Evolutionary conservation across 2,888 invertebrate species (phyloP).

Genomic region (Blastobasis lacticolella): DNA sequence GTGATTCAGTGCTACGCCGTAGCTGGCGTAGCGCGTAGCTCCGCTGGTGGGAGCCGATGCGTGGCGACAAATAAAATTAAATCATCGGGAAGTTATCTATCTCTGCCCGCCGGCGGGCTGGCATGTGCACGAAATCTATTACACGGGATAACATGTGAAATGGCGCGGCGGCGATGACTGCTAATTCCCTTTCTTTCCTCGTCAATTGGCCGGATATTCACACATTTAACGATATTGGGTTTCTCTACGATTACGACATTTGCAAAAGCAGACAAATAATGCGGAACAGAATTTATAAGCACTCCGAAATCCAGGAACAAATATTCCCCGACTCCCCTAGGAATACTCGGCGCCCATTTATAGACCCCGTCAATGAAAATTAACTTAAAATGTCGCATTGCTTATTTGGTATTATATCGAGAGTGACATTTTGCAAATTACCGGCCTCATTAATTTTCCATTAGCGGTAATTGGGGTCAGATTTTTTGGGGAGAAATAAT

Average conservation of each 20-base stretch:
- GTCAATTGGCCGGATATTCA: neutral
- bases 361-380: neutral
- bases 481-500: slow-evolving; percentile 16
- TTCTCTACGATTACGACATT: neutral
- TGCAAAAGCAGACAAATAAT: no score
- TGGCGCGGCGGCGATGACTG: slow-evolving; percentile 48
- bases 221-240: no score
- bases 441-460: slow-evolving; percentile 67
- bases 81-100: slow-evolving; percentile 73
- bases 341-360: neutral
- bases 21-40: slow-evolving; percentile 6
- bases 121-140: slow-evolving; percentile 56
- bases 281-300: no score
- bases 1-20: no score
- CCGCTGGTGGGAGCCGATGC: slow-evolving; percentile 24
- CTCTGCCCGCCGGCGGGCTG: slow-evolving; percentile 49
- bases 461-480: slow-evolving; percentile 51
- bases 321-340: neutral
- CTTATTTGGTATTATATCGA: slow-evolving; percentile 51
- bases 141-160: slow-evolving; percentile 57
- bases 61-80: slow-evolving; percentile 67
- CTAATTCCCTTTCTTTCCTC: slow-evolving; percentile 33
- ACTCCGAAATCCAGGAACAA: no score
- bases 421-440: slow-evolving; percentile 68
- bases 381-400: slow-evolving; percentile 27